phyloP scores from a whole-genome alignment of 1,140 invertebrate species.

The Conus betulinus region DNA sequence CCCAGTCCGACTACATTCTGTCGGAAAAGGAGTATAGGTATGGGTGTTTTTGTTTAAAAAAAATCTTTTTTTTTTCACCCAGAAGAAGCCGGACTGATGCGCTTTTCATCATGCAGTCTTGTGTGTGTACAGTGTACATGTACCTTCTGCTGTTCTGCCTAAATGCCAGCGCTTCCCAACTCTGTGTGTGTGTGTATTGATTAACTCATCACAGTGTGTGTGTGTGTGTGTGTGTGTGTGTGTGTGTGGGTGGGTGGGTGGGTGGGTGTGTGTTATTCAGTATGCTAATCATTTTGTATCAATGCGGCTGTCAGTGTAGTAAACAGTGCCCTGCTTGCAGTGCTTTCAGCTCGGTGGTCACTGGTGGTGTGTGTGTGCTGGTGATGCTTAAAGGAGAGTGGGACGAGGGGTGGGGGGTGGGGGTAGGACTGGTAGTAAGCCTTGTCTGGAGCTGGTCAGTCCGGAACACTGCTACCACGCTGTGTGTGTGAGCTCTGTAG shows the following conservation, averaged over 20 bases:
- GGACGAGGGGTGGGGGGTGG: too few species aligned
- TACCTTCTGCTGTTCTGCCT: background rate
- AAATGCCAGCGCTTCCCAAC: background rate
- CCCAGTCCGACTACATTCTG: slow-evolving; percentile 18
- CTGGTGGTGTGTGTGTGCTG: too few species aligned
- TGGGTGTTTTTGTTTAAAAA: background rate
- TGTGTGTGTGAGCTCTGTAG: too few species aligned
- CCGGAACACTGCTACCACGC: too few species aligned
- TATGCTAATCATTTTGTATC: background rate
- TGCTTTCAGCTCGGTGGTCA: too few species aligned
- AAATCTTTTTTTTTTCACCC: background rate
- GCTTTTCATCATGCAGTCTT: background rate
- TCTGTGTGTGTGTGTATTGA: background rate
- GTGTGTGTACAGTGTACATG: background rate
- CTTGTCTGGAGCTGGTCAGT: too few species aligned
- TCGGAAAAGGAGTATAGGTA: slow-evolving; percentile 39
- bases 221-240: too few species aligned
- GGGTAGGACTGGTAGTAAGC: too few species aligned
- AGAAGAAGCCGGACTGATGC: too few species aligned
- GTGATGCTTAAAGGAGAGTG: too few species aligned
- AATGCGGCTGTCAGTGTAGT: background rate
- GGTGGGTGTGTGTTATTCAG: background rate
- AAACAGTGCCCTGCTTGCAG: background rate
- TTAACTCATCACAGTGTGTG: background rate
- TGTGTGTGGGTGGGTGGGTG: too few species aligned